Evolutionary conservation across 1,140 invertebrate species (phyloP).

Genomic region (Araneus ventricosus): DNA sequence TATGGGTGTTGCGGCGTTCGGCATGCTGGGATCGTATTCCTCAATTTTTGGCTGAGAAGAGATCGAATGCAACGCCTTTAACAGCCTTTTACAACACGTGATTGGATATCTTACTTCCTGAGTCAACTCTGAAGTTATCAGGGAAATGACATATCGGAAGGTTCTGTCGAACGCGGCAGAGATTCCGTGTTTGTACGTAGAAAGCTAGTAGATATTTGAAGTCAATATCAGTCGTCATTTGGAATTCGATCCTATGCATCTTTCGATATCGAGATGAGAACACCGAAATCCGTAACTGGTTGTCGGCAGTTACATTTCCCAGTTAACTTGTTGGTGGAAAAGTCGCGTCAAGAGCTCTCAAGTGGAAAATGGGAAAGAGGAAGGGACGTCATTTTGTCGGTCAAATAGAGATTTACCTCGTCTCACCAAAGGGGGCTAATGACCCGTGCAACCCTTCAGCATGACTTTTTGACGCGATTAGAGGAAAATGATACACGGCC

Average conservation of each 20-base stretch:
- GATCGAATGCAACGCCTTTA: background rate
- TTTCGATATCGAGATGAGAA: background rate
- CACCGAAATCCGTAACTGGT: background rate
- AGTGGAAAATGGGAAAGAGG: slow-evolving; percentile 58
- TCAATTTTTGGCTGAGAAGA: slow-evolving; percentile 23
- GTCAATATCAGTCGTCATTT: slow-evolving; percentile 35
- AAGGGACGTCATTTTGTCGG: slow-evolving; percentile 47
- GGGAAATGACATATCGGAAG: slow-evolving; percentile 45
- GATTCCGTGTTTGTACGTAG: background rate
- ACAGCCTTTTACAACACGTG: slow-evolving; percentile 49
- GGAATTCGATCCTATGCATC: slow-evolving; percentile 51
- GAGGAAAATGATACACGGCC: slow-evolving; percentile 1
- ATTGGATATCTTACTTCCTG: slow-evolving; percentile 57
- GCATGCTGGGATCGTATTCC: background rate
- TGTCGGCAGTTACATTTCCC: background rate
- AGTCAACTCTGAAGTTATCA: slow-evolving; percentile 56
- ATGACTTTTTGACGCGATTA: slow-evolving; percentile 16
- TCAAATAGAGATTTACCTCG: slow-evolving; percentile 5
- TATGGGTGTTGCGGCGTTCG: slow-evolving; percentile 31
- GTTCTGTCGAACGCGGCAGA: background rate
- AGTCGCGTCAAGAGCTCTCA: background rate
- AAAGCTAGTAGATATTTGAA: background rate
- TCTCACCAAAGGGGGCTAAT: slow-evolving; percentile 31
- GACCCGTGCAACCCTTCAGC: slow-evolving; percentile 9
- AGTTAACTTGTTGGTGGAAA: background rate